Evolutionary conservation across 2,113 vertebrate genomes (phyloP).

Genomic region (Oenanthe melanoleuca): DNA sequence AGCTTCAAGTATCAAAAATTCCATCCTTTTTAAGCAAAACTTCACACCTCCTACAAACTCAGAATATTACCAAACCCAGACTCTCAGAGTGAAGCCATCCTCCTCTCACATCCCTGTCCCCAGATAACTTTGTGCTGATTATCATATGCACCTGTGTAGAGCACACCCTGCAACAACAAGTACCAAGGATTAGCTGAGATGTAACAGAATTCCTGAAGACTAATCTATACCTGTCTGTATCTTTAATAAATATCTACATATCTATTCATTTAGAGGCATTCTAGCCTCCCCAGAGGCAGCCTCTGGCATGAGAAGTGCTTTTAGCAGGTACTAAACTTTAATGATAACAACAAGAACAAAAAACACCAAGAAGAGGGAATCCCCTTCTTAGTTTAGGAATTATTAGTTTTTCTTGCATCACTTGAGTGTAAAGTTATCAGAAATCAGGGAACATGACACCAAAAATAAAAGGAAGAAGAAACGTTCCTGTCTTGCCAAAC

Average conservation of each 20-base stretch:
- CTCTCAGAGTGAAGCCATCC: neutral
- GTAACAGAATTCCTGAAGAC: neutral
- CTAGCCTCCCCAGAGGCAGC: neutral
- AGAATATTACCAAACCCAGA: neutral
- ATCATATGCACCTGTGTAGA: neutral
- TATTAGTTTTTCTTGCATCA: neutral
- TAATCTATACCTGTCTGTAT: neutral
- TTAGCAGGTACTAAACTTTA: neutral
- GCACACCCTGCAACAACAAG: neutral
- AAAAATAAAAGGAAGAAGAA: neutral
- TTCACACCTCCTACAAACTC: neutral
- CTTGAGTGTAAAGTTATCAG: neutral
- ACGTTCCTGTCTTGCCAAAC: neutral
- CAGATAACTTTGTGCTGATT: neutral
- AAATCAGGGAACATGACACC: neutral
- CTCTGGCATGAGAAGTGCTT: neutral
- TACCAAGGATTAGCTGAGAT: neutral
- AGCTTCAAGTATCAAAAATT: neutral
- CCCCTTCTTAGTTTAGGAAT: neutral
- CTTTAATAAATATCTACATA: neutral
- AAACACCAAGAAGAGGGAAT: neutral
- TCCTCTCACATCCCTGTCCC: neutral
- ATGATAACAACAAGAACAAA: neutral
- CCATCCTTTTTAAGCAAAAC: neutral
- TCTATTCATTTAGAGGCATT: neutral